Base-by-base conservation (phyloP, 30 jellyfish, hydroid and myxozoan genomes). In the Morbakka virulenta region DNA sequence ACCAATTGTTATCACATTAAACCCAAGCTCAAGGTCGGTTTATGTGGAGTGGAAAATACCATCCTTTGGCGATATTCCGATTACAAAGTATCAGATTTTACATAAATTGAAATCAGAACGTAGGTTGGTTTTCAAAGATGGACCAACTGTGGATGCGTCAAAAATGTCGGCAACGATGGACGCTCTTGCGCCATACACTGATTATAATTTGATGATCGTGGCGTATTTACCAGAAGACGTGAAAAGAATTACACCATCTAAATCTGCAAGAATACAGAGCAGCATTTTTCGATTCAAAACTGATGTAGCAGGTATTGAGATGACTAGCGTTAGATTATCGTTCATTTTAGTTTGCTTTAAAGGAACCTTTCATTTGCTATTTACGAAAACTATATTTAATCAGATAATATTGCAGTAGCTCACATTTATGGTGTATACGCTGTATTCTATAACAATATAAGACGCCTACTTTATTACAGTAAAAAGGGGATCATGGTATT, bases 41-140 rank as follows among this genome's bases (percentile, higher is more conserved):
- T 32, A 30, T 28, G 80, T 79, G 36, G 25, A 34, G 35, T 79
- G 89, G 89, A 69, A 47, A 1, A 81, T 62, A 28, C 87, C 75
- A 1, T 36, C 50, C 0, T 83, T 74, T 13, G 84, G 94, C 4
- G 94, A 79, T 31, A 79, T 79, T 47, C 89, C 89, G 3, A 31
- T 79, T 0, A 69, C 68, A 28, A 81, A 79, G 22, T 79, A 79
- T 34, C 69, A 79, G 32, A 82, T 79, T 4, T 51, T 79, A 76
- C 67, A 79, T 67, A 79, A 79, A 34, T 82, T 36, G 64, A 66
- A 67, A 23, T 50, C 82, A 49, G 82, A 64, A 6, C 25, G 35
- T 29, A 53, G 82, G 6, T 66, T 79, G 28, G 50, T 67, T 0
- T 79, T 79, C 72, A 64, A 70, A 2, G 81, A 64, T 35, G 89